These are phyloP conservation scores for Calephelis nemesis DNA, from an alignment of 1,140 invertebrate genomes.

Conservation along the genomic window DNA sequence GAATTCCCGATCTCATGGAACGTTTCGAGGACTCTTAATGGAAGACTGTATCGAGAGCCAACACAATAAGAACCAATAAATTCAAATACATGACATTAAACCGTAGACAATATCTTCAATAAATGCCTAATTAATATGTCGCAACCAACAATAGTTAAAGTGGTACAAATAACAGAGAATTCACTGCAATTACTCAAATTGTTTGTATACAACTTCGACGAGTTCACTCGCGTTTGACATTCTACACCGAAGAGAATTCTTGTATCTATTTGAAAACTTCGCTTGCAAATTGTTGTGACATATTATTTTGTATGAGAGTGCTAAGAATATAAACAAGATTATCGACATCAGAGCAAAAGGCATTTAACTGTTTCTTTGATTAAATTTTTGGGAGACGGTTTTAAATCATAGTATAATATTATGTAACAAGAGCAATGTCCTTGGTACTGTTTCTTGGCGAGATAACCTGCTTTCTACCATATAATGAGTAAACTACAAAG, in stretches of 20 bases:
- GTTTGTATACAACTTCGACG: slow-evolving; percentile 31
- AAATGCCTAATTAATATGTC: slow-evolving; percentile 14
- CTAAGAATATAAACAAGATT: too few relatives aligned
- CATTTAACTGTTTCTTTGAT: too few relatives aligned
- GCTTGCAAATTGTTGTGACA: background rate
- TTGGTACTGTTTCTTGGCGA: too few relatives aligned
- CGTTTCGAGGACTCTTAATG: background rate
- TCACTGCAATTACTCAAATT: slow-evolving; percentile 38
- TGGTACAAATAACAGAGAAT: slow-evolving; percentile 29
- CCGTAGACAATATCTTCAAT: slow-evolving; percentile 14
- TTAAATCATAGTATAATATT: too few relatives aligned
- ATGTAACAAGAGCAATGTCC: too few relatives aligned
- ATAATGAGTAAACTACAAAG: too few relatives aligned
- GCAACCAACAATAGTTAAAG: slow-evolving; percentile 14
- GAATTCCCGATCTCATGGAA: background rate
- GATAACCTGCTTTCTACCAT: too few relatives aligned
- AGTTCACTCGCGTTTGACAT: slow-evolving; percentile 40
- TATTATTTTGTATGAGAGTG: too few relatives aligned
- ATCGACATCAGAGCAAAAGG: too few relatives aligned
- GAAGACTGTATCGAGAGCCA: background rate
- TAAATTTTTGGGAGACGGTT: too few relatives aligned
- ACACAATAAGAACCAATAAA: slow-evolving; percentile 9
- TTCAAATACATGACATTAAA: background rate
- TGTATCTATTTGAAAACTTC: slow-evolving; percentile 32
- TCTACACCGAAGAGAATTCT: slow-evolving; percentile 31